Conservation (phyloP, 2,797 vertebrate genomes). For the Acipenser oxyrinchus region DNA sequence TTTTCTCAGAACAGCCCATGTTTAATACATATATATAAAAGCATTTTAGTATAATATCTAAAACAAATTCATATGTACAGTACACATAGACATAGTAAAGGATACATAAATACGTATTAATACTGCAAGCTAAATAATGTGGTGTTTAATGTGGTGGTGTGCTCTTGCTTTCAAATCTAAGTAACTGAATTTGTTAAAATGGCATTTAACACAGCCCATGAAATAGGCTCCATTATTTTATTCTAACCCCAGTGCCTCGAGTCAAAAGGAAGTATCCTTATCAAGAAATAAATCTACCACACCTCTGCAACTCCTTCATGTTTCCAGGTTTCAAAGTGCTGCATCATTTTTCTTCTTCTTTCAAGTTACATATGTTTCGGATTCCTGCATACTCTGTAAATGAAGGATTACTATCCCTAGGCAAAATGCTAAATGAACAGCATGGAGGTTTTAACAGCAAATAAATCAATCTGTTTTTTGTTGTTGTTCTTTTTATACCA, state of each 20-base stretch:
- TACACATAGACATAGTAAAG: slow-evolving; percentile 5
- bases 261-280: slow-evolving; percentile 13
- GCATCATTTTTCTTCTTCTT: slow-evolving; percentile 20
- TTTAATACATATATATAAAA: too few relatives aligned
- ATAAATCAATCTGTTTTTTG: slow-evolving; percentile 12
- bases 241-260: slow-evolving; percentile 14
- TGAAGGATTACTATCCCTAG: slow-evolving; percentile 14
- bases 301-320: slow-evolving; percentile 11
- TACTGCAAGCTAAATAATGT: background rate
- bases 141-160: background rate
- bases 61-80: too few relatives aligned
- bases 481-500: slow-evolving; percentile 1
- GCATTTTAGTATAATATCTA: too few relatives aligned
- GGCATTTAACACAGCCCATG: too few relatives aligned
- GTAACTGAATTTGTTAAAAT: too few relatives aligned
- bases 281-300: slow-evolving; percentile 10
- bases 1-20: too few relatives aligned
- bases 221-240: background rate
- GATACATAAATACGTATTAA: slow-evolving; percentile 1
- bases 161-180: background rate
- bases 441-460: slow-evolving; percentile 12
- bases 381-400: slow-evolving; percentile 13
- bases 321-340: slow-evolving; percentile 15
- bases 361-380: slow-evolving; percentile 11
- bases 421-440: slow-evolving; percentile 21